These are phyloP conservation scores for Priocnemis perturbator DNA, from an alignment of 2,888 invertebrate species.

Conservation along the genomic window DNA sequence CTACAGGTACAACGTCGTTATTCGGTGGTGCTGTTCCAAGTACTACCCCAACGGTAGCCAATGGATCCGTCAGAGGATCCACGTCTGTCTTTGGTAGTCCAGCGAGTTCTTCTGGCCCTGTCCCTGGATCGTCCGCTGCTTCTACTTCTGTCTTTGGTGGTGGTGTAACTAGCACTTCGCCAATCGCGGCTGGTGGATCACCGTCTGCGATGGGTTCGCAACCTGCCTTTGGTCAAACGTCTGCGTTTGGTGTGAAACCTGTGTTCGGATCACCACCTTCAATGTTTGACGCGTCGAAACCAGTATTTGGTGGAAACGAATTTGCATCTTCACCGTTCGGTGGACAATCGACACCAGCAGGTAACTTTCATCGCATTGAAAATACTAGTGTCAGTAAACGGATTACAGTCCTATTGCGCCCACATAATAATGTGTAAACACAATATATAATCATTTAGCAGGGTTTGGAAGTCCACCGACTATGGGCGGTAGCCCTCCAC, in stretches of 20 bases:
- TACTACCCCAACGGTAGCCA: slow-evolving; percentile 7
- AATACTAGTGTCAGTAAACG: neutral
- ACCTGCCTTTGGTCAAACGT: slow-evolving; percentile 63
- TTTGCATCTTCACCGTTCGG: slow-evolving; percentile 65
- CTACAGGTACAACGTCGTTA: neutral
- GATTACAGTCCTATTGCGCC: too few species aligned
- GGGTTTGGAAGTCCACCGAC: slow-evolving; percentile 66
- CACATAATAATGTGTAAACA: slow-evolving; percentile 12
- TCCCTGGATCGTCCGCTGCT: slow-evolving; percentile 14
- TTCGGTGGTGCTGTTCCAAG: neutral
- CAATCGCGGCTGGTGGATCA: slow-evolving; percentile 28
- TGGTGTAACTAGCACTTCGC: slow-evolving; percentile 33
- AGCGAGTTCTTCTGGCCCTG: slow-evolving; percentile 1
- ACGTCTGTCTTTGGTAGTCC: slow-evolving; percentile 45
- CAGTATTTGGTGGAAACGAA: slow-evolving; percentile 60
- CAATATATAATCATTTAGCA: slow-evolving; percentile 25
- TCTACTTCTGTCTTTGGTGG: slow-evolving; percentile 50
- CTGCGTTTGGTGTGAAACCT: slow-evolving; percentile 66
- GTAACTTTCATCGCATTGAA: slow-evolving; percentile 40
- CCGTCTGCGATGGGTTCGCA: slow-evolving; percentile 35
- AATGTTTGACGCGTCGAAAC: slow-evolving; percentile 60
- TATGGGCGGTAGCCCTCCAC: slow-evolving; percentile 59
- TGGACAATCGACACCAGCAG: slow-evolving; percentile 44
- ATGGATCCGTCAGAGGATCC: slow-evolving; percentile 35
- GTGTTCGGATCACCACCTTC: slow-evolving; percentile 61